Evolutionary conservation across 1,140 invertebrate species (phyloP), one percentile per base, ranked within the genome.

Genomic region (Paracyclopina nana): DNA sequence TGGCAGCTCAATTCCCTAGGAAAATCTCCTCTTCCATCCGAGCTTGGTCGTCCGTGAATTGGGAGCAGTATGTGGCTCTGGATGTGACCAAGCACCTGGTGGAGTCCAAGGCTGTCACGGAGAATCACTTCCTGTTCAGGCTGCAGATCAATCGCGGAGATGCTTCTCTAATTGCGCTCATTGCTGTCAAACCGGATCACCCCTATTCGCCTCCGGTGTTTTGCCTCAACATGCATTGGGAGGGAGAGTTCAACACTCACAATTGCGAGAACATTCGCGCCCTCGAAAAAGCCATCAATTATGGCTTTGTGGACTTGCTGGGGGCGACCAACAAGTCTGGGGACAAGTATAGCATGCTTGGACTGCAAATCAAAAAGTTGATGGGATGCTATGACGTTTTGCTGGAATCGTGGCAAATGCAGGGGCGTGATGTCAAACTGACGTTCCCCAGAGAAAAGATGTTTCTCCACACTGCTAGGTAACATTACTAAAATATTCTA

Each of bases 181-280:
- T 90, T 46, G 74, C 74, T 6, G 71, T 91, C 18, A 78, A 77
- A 40, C 76, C 79, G 55, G 77, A 85, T 62, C 91, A 86, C 63
- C 87, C 86, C 1, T 68, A 72, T 51, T 71, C 74, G 41, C 70
- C 76, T 12, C 81, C 85, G 4, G 60, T 87, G 31, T 83, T 88
- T 65, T 70, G 72, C 30, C 61, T 91, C 4, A 58, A 60, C 38
- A 55, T 73, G 1, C 59, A 68, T 54, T 81, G 78, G 73, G 77
- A 81, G 59, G 75, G 74, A 6, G 71, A 72, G 20, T 69, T 75
- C 49, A 72, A 76, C 59, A 65, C 72, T 1, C 60, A 64, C 22
- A 77, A 73, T 49, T 76, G 73, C 63, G 70, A 76, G 55, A 72
- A 79, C 50, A 72, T 84, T n/a, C n/a, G n/a, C n/a, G n/a, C n/a